Conservation (phyloP, 2,888 invertebrate genomes). For the Sphaerophoria rueppellii region DNA sequence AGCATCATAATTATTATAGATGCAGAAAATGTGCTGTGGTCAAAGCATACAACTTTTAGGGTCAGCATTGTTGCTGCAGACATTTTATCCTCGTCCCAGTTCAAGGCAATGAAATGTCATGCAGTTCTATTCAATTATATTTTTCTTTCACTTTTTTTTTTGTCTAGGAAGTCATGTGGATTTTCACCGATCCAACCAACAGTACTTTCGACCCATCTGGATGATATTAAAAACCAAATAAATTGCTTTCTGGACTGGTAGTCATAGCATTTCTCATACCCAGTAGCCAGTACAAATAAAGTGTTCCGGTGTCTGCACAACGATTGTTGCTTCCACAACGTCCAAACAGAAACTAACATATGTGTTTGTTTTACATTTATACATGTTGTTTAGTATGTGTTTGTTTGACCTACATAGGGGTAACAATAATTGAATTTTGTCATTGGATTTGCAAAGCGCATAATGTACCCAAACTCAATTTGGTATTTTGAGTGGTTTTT, state of each 20-base stretch:
- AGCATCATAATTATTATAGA: not conserved
- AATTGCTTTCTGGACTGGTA: constrained; percentile 71
- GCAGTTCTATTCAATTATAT: constrained; percentile 53
- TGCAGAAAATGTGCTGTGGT: constrained; percentile 11
- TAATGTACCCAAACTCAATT: not conserved
- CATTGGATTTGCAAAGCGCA: constrained; percentile 7
- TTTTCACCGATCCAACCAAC: constrained; percentile 23
- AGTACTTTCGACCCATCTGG: not conserved
- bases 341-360: not conserved
- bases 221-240: constrained; percentile 42
- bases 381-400: not conserved
- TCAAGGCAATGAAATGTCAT: constrained; percentile 64
- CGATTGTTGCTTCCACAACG: constrained; percentile 58
- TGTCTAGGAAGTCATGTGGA: constrained; percentile 23
- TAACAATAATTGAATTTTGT: not conserved
- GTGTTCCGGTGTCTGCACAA: constrained; percentile 61
- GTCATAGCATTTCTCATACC: constrained; percentile 37
- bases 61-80: constrained; percentile 38
- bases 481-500: not conserved
- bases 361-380: not conserved
- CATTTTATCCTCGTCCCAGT: constrained; percentile 43
- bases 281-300: constrained; percentile 31
- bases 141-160: no score
- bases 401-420: constrained; percentile 67
- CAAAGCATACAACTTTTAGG: constrained; percentile 17